Percentiles rank a stretch among this genome's conserved stretches.
Evolutionary conservation across 2,797 vertebrate genomes (phyloP).

Genomic region (Pangasius mekongensis): DNA sequence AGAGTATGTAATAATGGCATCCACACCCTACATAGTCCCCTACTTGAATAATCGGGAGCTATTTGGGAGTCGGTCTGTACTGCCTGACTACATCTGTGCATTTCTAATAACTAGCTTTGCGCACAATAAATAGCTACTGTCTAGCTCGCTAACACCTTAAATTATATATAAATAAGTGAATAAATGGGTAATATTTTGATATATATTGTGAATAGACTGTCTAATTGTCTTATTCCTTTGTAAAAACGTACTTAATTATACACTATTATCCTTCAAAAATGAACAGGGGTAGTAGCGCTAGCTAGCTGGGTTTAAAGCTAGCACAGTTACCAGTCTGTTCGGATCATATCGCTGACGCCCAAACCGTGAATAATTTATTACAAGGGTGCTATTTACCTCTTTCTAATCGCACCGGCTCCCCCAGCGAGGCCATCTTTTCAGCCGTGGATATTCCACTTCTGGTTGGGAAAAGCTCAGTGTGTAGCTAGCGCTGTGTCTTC

Average conservation of each 20-base stretch:
- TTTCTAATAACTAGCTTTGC: not conserved
- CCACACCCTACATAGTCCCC: not conserved
- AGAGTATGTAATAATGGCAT: not conserved
- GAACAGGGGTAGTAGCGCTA: not conserved
- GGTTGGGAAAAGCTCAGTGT: conserved; percentile 30
- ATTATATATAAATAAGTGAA: not conserved
- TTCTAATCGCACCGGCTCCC: conserved; percentile 91
- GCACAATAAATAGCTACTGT: not conserved
- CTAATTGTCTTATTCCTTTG: not conserved
- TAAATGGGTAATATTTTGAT: not conserved
- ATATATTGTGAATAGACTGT: not conserved
- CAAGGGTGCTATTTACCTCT: conserved; percentile 78
- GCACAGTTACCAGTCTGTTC: not conserved
- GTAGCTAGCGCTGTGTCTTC: not conserved
- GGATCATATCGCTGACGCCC: not conserved
- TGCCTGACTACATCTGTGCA: not conserved
- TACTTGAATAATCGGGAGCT: not conserved
- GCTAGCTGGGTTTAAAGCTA: conserved; percentile 1
- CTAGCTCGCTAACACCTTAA: not conserved
- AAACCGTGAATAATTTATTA: not conserved
- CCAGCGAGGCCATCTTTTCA: conserved; percentile 86
- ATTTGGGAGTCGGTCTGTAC: not conserved
- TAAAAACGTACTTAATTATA: not conserved
- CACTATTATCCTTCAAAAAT: not conserved
- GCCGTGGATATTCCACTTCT: conserved; percentile 42